These are phyloP conservation scores for Lethocerus indicus DNA, from an alignment of 1,140 invertebrate genomes.

Conservation along the genomic window DNA sequence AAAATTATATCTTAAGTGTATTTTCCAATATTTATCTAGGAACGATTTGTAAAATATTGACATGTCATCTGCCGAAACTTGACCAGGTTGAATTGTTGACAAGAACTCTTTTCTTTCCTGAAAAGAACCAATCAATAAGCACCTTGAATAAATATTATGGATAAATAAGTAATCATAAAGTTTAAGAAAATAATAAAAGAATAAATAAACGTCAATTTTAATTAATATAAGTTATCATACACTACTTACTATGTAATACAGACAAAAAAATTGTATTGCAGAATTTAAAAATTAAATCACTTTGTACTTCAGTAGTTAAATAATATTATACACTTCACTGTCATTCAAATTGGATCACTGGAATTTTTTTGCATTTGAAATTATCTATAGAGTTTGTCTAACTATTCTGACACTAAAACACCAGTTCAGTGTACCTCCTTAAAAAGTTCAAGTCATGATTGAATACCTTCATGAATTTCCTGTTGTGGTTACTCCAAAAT, in stretches of 20 bases:
- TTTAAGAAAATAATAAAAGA: not conserved
- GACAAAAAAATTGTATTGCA: no score
- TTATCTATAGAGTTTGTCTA: not conserved
- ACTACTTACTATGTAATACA: no score
- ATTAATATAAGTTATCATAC: not conserved
- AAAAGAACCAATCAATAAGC: slow-evolving; percentile 18
- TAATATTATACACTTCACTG: not conserved
- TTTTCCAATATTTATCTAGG: slow-evolving; percentile 55
- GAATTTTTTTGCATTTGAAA: not conserved
- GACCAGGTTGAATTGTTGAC: slow-evolving; percentile 18
- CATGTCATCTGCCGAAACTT: slow-evolving; percentile 59
- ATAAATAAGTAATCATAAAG: not conserved
- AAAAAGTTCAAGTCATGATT: no score
- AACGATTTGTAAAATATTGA: slow-evolving; percentile 71
- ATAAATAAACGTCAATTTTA: not conserved
- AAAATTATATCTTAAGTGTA: slow-evolving; percentile 49
- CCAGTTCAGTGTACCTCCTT: no score
- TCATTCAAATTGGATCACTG: not conserved
- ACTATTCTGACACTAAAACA: not conserved
- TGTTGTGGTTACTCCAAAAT: slow-evolving; percentile 66
- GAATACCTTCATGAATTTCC: slow-evolving; percentile 39
- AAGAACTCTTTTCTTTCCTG: slow-evolving; percentile 45
- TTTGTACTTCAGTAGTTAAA: not conserved
- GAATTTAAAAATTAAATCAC: not conserved
- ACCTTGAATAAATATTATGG: not conserved